Evolutionary conservation across 2,113 vertebrate genomes (phyloP).

Genomic region (Ploceus nigricollis): DNA sequence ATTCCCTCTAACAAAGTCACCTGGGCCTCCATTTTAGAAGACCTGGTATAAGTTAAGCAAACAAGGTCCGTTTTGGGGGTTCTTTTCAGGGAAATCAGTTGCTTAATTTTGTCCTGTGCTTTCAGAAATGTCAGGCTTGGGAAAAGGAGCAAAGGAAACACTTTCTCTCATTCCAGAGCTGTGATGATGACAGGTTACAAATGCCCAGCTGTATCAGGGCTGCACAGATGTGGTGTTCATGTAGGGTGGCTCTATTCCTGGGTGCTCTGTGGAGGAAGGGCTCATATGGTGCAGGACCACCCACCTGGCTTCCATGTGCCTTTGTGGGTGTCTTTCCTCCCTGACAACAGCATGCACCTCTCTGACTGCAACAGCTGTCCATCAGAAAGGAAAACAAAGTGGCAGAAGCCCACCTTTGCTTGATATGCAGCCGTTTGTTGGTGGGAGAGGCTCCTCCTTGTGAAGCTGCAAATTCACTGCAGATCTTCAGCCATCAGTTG

Average conservation of each 20-base stretch:
- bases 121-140: background rate
- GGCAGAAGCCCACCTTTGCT: background rate
- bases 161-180: background rate
- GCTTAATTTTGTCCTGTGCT: background rate
- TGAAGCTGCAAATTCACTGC: background rate
- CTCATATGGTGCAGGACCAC: background rate
- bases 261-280: background rate
- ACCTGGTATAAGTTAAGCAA: background rate
- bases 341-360: background rate
- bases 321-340: background rate
- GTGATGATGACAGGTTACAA: background rate
- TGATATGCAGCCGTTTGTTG: background rate
- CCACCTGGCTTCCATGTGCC: background rate
- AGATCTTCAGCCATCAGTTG: background rate
- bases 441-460: background rate
- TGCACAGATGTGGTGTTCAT: background rate
- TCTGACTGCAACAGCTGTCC: background rate
- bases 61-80: background rate
- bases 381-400: background rate
- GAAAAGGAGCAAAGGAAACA: background rate
- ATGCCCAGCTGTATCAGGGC: background rate
- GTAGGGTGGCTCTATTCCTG: rapidly evolving
- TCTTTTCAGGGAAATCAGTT: background rate
- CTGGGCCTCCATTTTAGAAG: background rate
- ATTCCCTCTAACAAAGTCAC: background rate